Conservation (phyloP, 2,888 invertebrate genomes). For the Periphyllus acericola region DNA sequence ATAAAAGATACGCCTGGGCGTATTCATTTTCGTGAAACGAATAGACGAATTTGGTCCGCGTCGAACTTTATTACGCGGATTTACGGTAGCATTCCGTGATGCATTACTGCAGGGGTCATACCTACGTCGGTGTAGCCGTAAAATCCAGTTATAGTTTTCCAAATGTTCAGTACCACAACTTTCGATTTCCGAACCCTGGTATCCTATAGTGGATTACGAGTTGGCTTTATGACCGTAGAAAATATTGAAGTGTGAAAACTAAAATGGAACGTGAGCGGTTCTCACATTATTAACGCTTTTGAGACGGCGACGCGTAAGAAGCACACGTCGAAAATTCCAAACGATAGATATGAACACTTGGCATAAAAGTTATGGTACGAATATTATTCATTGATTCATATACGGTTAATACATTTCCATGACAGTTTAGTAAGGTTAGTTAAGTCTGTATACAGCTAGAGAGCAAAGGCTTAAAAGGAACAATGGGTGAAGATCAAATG, state of each 20-base stretch:
- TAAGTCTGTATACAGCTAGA: too few species aligned
- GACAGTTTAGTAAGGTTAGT: too few species aligned
- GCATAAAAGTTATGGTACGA: not conserved
- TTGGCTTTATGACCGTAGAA: not conserved
- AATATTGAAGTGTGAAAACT: not conserved
- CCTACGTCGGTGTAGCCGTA: not conserved
- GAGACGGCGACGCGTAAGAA: not conserved
- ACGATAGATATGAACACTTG: not conserved
- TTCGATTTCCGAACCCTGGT: not conserved
- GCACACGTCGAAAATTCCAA: not conserved
- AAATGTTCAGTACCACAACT: not conserved
- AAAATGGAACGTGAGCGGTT: not conserved
- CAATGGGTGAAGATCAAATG: too few species aligned
- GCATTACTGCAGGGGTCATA: not conserved
- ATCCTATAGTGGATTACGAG: not conserved
- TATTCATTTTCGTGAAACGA: not conserved
- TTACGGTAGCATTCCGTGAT: not conserved
- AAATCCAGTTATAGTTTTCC: not conserved
- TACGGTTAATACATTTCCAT: too few species aligned
- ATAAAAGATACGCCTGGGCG: not conserved
- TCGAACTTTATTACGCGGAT: not conserved
- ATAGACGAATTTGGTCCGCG: not conserved
- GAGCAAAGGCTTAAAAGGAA: too few species aligned
- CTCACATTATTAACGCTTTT: not conserved
- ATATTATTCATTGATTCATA: too few species aligned